Evolutionary conservation across 2,113 vertebrate genomes (phyloP).

Genomic region (Pteruthius melanotis): DNA sequence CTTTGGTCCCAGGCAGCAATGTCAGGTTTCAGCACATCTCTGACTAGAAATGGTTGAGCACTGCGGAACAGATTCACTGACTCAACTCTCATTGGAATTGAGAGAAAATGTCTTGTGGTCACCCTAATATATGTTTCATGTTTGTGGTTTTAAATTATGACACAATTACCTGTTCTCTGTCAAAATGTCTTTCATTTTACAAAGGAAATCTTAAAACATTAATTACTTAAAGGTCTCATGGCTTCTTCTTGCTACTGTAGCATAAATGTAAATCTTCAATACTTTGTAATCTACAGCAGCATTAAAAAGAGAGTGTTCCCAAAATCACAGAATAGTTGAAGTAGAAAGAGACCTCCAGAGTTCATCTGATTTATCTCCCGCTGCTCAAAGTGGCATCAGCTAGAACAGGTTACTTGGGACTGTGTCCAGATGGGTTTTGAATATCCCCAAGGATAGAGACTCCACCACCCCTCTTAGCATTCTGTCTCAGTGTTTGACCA

Average conservation of each 20-base stretch:
- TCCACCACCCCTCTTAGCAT: neutral
- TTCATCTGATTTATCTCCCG: neutral
- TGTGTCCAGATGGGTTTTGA: neutral
- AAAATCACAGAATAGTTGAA: neutral
- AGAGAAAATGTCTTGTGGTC: neutral
- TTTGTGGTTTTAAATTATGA: neutral
- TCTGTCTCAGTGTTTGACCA: neutral
- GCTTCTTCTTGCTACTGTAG: neutral
- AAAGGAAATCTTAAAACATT: neutral
- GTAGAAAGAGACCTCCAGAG: neutral
- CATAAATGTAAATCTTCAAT: neutral
- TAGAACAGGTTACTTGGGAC: neutral
- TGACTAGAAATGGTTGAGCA: neutral
- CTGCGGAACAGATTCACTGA: neutral
- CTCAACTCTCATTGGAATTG: neutral
- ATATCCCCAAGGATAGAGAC: neutral
- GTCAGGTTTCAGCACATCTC: neutral
- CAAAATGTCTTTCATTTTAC: neutral
- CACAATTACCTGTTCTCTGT: neutral
- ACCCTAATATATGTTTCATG: slow-evolving; percentile 9
- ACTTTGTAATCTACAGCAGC: neutral
- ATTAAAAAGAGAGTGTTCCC: neutral
- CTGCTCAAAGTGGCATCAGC: neutral
- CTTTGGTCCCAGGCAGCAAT: neutral
- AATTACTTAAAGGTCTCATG: neutral